Evolutionary conservation across 1,140 invertebrate genomes (phyloP), one percentile per base, ranked within the genome.

Genomic region (Ips nitidus): DNA sequence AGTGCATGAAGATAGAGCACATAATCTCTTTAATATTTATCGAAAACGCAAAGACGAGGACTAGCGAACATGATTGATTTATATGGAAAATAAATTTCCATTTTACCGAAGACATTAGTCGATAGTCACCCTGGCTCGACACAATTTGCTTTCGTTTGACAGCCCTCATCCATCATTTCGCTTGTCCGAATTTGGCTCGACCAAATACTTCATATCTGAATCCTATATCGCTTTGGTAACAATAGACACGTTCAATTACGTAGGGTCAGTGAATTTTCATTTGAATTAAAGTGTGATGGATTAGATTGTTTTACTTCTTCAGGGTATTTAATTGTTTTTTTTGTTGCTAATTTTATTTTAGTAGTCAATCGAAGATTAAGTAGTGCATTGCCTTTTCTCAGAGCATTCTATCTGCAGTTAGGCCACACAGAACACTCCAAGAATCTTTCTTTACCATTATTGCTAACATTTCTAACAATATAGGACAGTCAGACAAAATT

Each of bases 61-160:
- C 52, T 36, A 55, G 62, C 40, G 56, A 56, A 68, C 66, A 69
- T 69, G 66, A 69, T 69, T 69, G 66, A 69, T 69, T 62, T 69
- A 69, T 69, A 52, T 42, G 66, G 66, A 69, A 69, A 62, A 69
- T 69, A 52, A 62, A 69, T 69, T 69, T 69, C 52, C 66, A 69
- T 69, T 69, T 69, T 69, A 62, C 59, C 59, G 42, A 69, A 69
- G 58, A 62, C 66, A 69, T 69, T 69, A 69, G 66, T 69, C 58
- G 66, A 68, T 68, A 68, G 66, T 68, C 66, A 38, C 38, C 43
- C n/a, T 68, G 58, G 57, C 66, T 62, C 66, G 66, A 61, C 66
- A 69, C 66, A 69, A 62, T 69, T 69, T 69, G 59, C 66, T 69
- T 39, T 62, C 58, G 59, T 43, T 69, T 62, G 66, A 56, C 66